Percentiles rank a stretch among this genome's conserved stretches.
Evolutionary conservation across 1,140 invertebrate genomes (phyloP).

Genomic region (Solenopsis invicta): DNA sequence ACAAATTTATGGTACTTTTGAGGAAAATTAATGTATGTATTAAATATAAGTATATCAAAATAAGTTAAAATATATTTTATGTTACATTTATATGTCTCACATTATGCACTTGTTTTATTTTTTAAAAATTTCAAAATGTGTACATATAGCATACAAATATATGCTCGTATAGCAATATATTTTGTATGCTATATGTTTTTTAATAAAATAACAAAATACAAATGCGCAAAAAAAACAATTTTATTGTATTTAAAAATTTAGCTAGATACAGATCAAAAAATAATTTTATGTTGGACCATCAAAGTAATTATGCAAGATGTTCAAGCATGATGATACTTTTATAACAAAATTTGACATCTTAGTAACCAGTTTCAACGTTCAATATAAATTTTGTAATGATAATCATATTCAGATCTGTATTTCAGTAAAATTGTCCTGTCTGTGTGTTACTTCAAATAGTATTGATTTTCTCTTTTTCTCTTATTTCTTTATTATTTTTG

Average conservation of each 20-base stretch:
- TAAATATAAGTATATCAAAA: conserved; percentile 1
- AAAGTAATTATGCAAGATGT: too few relatives aligned
- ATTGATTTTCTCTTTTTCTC: not conserved
- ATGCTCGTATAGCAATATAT: not conserved
- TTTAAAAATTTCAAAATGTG: not conserved
- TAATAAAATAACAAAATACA: conserved; percentile 12
- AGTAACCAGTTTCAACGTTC: too few relatives aligned
- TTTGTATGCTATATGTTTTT: not conserved
- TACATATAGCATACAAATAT: too few relatives aligned
- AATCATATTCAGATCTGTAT: too few relatives aligned
- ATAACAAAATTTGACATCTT: too few relatives aligned
- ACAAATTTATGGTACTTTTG: not conserved
- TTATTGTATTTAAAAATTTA: too few relatives aligned
- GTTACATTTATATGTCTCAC: not conserved
- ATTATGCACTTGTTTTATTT: not conserved
- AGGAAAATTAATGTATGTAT: not conserved
- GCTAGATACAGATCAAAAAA: too few relatives aligned
- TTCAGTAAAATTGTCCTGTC: too few relatives aligned
- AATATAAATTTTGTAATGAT: too few relatives aligned
- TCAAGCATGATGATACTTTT: too few relatives aligned
- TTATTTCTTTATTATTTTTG: not conserved
- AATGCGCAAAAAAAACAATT: too few relatives aligned
- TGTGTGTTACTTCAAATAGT: not conserved
- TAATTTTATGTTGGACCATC: too few relatives aligned
- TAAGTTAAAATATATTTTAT: not conserved